Percentiles rank a stretch among this genome's conserved stretches.
phyloP scores from a whole-genome alignment of 2,797 vertebrate genomes.

The Salmo trutta region DNA sequence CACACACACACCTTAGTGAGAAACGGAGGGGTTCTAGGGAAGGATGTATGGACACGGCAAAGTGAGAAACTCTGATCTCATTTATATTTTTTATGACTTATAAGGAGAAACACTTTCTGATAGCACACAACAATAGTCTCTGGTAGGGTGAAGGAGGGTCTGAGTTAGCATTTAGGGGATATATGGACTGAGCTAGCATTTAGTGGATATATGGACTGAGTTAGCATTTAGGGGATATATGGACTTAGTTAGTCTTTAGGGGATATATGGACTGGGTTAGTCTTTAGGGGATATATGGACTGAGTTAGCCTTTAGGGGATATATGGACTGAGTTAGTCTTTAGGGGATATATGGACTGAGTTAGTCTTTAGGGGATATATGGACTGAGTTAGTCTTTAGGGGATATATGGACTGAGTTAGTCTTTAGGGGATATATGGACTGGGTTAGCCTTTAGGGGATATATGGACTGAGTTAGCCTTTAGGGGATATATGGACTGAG shows the following conservation, averaged over 20 bases:
- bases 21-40: not conserved
- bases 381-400: conserved; percentile 14
- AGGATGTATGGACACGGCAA: not conserved
- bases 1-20: no score
- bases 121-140: conserved; percentile 38
- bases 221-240: conserved; percentile 25
- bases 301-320: not conserved
- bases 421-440: no score
- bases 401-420: not conserved
- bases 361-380: no score
- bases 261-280: no score
- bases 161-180: conserved; percentile 1
- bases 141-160: conserved; percentile 48
- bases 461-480: conserved; percentile 6
- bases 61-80: conserved; percentile 50
- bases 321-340: no score
- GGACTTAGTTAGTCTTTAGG: no score
- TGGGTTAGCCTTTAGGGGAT: no score
- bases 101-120: conserved; percentile 56
- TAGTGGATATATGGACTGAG: no score
- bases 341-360: not conserved
- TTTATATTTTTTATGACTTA: conserved; percentile 60
- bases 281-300: no score
- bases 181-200: no score
- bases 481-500: conserved; percentile 10